Conservation (phyloP, 2,888 invertebrate genomes). For the Xylota sylvarum region DNA sequence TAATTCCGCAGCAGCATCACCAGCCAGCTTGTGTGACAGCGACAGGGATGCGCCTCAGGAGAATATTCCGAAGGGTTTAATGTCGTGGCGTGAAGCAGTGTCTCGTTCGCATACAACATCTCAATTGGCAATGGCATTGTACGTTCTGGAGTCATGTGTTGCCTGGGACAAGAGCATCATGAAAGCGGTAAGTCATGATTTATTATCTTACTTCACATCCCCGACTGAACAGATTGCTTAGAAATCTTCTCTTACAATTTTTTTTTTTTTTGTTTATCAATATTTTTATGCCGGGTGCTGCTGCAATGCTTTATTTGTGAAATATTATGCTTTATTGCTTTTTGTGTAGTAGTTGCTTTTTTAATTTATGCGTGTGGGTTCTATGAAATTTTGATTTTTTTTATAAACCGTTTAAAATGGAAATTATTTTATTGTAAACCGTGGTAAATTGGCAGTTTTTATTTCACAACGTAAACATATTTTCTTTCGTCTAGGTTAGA, state of each 20-base stretch:
- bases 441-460: background rate
- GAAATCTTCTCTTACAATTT: conserved; percentile 11
- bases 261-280: conserved; percentile 4
- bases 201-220: conserved; percentile 37
- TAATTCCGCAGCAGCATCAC: conserved; percentile 79
- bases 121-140: conserved; percentile 95
- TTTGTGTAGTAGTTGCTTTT: conserved; percentile 68
- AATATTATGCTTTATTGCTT: conserved; percentile 58
- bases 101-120: conserved; percentile 93
- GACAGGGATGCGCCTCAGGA: conserved; percentile 83
- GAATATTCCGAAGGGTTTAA: conserved; percentile 87
- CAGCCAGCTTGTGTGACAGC: conserved; percentile 84
- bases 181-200: conserved; percentile 95
- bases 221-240: conserved; percentile 45
- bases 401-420: background rate
- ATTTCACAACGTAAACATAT: conserved; percentile 4
- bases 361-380: conserved; percentile 62
- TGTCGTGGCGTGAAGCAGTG: conserved; percentile 96
- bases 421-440: background rate
- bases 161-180: conserved; percentile 99
- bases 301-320: conserved; percentile 60
- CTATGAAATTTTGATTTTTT: conserved; percentile 27
- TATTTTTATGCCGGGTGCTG: conserved; percentile 52
- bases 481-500: too few relatives aligned
- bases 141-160: conserved; percentile 95